phyloP scores from a whole-genome alignment of 2,113 vertebrate species.

The Bettongia penicillata region DNA sequence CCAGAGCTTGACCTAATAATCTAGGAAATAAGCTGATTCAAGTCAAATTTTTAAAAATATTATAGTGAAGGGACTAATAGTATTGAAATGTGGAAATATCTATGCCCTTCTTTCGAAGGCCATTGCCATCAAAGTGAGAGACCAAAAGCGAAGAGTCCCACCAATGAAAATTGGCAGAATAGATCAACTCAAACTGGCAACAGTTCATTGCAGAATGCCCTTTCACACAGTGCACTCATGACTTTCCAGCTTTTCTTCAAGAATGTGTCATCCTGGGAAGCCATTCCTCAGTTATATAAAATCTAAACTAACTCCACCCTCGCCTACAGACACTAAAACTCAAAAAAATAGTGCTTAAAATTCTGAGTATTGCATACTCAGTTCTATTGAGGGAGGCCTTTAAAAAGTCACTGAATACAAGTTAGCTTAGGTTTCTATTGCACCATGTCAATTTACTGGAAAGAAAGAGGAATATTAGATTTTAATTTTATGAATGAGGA shows the following conservation, averaged over 20 bases:
- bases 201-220: neutral
- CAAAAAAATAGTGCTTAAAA: neutral
- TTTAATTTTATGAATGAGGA: neutral
- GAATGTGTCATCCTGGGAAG: neutral
- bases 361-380: neutral
- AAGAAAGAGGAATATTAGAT: neutral
- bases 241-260: neutral
- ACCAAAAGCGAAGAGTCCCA: neutral
- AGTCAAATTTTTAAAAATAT: constrained; percentile 26
- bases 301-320: constrained; percentile 6
- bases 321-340: neutral
- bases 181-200: neutral
- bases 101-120: neutral
- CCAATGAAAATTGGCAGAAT: neutral
- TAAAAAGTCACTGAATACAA: constrained; percentile 14
- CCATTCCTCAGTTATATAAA: constrained; percentile 1
- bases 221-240: neutral
- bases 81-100: neutral
- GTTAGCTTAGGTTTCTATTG: neutral
- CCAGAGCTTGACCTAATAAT: constrained; percentile 20
- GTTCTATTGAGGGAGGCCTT: neutral
- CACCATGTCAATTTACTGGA: neutral
- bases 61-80: neutral
- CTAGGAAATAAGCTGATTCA: constrained; percentile 1
- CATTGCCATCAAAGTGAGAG: neutral